Percentiles rank a stretch among this genome's conserved stretches.
phyloP scores from a whole-genome alignment of 2,113 vertebrate genomes.

The Apteryx mantelli region DNA sequence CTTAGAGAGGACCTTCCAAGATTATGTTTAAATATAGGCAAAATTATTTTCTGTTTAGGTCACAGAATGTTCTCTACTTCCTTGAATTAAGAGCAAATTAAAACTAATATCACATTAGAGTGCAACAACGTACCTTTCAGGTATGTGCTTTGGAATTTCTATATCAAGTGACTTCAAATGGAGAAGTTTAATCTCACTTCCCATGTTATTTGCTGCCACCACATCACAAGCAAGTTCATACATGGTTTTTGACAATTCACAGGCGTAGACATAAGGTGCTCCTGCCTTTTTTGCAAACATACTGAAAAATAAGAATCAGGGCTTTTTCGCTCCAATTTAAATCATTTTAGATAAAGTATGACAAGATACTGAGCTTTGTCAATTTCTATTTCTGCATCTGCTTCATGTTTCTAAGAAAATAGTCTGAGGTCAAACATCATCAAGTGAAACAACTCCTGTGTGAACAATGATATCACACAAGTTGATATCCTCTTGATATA shows the following conservation, averaged over 20 bases:
- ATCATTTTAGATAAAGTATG: not conserved
- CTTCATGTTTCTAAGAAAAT: not conserved
- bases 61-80: not conserved
- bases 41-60: not conserved
- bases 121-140: slow-evolving; percentile 81
- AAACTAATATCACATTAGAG: not conserved
- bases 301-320: slow-evolving; percentile 71
- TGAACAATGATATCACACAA: not conserved
- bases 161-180: slow-evolving; percentile 95
- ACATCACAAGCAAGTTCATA: slow-evolving; percentile 93
- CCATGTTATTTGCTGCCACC: slow-evolving; percentile 89
- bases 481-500: not conserved
- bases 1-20: not conserved
- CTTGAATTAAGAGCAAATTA: not conserved
- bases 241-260: slow-evolving; percentile 97
- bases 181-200: slow-evolving; percentile 85
- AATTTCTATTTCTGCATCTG: not conserved
- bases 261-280: slow-evolving; percentile 88
- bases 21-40: not conserved
- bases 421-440: not conserved
- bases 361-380: not conserved
- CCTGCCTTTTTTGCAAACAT: slow-evolving; percentile 96
- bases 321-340: not conserved
- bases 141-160: slow-evolving; percentile 91
- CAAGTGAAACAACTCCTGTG: not conserved